A percentile compares a stretch with the other conserved stretches of the same genome.
phyloP scores from a whole-genome alignment of 2,888 invertebrate genomes.

The Sipunculus nudus region DNA sequence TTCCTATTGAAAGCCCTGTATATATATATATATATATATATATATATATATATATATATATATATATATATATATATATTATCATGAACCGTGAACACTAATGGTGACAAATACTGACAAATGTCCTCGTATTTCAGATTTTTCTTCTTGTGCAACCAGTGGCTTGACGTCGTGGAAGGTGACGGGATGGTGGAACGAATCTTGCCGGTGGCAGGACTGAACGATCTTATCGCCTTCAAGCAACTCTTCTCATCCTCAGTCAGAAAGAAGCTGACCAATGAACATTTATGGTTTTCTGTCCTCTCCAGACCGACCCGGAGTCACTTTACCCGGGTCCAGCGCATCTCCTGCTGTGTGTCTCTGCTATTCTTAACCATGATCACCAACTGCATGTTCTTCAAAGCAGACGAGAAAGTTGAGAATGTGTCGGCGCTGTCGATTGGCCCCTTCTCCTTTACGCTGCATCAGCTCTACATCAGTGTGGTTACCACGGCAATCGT shows the following conservation, averaged over 20 bases:
- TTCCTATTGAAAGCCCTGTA: too few species aligned
- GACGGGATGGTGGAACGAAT: slow-evolving; percentile 65
- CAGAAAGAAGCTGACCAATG: slow-evolving; percentile 64
- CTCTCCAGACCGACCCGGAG: slow-evolving; percentile 62
- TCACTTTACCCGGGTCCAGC: slow-evolving; percentile 65
- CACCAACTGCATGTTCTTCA: slow-evolving; percentile 67
- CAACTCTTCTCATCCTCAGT: slow-evolving; percentile 62
- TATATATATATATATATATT: too few species aligned
- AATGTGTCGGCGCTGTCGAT: slow-evolving; percentile 58
- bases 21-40: too few species aligned
- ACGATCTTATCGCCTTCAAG: slow-evolving; percentile 63
- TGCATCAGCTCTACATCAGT: slow-evolving; percentile 65
- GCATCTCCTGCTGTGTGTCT: slow-evolving; percentile 64
- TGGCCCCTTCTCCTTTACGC: slow-evolving; percentile 68
- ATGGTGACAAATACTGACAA: background rate
- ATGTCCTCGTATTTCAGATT: too few species aligned
- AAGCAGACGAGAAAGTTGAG: slow-evolving; percentile 37
- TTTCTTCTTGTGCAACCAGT: slow-evolving; percentile 62
- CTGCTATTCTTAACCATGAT: slow-evolving; percentile 66
- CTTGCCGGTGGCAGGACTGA: slow-evolving; percentile 61
- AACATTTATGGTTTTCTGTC: slow-evolving; percentile 66
- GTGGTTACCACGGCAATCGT: slow-evolving; percentile 62
- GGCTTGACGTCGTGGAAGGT: slow-evolving; percentile 65
- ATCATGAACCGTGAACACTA: too few species aligned
- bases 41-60: too few species aligned